Evolutionary conservation across 2,888 invertebrate species (phyloP), one percentile per base, ranked within the genome.

Genomic region (Epirrita christyi): DNA sequence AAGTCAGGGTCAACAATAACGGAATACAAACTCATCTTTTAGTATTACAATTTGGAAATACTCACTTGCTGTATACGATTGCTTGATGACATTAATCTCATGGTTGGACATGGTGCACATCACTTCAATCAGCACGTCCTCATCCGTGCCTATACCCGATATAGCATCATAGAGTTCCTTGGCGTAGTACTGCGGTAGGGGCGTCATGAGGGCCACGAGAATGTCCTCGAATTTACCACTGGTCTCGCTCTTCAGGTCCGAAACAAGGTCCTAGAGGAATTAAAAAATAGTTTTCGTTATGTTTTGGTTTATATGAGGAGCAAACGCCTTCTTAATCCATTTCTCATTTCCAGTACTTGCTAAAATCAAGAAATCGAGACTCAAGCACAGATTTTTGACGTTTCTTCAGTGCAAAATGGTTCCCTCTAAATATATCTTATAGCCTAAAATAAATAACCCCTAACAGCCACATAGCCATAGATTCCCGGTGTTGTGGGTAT

Each of bases 201-300:
- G 97, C 21, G 96, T 97, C 95, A 98, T 96, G 60, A 98, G 85
- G 0, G 97, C 97, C 6, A 98, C 89, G 0, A 98, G 80, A 0
- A 96, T 93, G 61, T 96, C 95, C 77, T 98, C 97, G 78, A 98
- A 98, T 74, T 96, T 95, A 3, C 98, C 98, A 69, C 95, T 96
- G 14, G 97, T 94, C 86, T 98, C 98, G 69, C 97, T 96, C 84
- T 97, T 97, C 69, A 98, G 86, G 70, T 98, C 97, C 40, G 95
- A 95, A 44, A 97, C 93, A 27, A 98, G 90, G 76, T 96, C 96
- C 93, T 95, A 37, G 14, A 37, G 40, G 13, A 29, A n/a, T 14
- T n/a, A 10, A n/a, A 29, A 27, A n/a, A 21, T 3, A 21, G 4
- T 21, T 3, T 21, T 21, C 21, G 21, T 21, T 21, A 21, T 3